These are phyloP conservation scores for Rhyacophila evoluta DNA, from an alignment of 2,888 invertebrate genomes.

Conservation along the genomic window DNA sequence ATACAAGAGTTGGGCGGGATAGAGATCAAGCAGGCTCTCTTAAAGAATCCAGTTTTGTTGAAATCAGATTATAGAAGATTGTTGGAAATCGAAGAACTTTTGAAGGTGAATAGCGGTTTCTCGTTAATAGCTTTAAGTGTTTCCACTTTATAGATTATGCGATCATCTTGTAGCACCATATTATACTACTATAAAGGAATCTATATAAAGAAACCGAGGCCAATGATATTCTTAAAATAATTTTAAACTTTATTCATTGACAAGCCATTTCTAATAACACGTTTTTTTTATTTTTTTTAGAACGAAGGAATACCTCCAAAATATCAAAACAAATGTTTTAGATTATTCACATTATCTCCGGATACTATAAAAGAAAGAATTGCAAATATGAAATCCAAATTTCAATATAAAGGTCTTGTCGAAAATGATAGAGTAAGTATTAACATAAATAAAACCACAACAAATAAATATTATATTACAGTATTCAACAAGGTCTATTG, in stretches of 20 bases:
- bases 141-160: background rate
- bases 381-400: conserved; percentile 68
- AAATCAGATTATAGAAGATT: conserved; percentile 71
- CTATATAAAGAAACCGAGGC: background rate
- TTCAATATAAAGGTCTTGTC: conserved; percentile 73
- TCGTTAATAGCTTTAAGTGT: background rate
- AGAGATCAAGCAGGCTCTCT: conserved; percentile 69
- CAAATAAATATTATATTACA: too few species aligned
- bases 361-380: conserved; percentile 72
- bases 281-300: conserved; percentile 59
- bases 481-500: too few species aligned
- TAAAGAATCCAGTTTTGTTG: conserved; percentile 73
- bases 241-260: too few species aligned
- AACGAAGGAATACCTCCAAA: conserved; percentile 71
- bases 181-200: background rate
- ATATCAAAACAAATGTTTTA: conserved; percentile 67
- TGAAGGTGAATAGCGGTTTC: conserved; percentile 62
- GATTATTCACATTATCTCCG: conserved; percentile 71
- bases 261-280: too few species aligned
- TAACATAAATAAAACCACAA: too few species aligned
- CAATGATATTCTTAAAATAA: too few species aligned
- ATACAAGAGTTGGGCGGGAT: conserved; percentile 69
- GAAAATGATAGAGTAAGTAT: conserved; percentile 71
- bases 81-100: conserved; percentile 67
- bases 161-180: background rate